Conservation (phyloP, 2,888 invertebrate species). For the Salticus scenicus region DNA sequence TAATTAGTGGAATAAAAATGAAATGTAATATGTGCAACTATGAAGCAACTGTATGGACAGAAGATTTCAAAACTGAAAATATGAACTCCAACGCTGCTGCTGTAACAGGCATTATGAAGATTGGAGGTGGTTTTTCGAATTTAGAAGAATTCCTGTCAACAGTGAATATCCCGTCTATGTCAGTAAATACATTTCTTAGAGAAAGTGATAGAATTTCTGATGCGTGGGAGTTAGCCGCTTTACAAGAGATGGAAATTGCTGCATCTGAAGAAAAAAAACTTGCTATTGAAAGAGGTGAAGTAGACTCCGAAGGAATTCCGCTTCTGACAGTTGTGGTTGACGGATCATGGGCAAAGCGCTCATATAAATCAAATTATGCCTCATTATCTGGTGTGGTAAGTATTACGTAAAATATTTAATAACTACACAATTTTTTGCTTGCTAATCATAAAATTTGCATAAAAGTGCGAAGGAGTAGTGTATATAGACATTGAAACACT, state of each 20-base stretch:
- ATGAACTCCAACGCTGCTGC: not conserved
- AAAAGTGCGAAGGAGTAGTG: too few relatives aligned
- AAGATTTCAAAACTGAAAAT: not conserved
- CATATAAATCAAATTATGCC: not conserved
- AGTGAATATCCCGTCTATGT: conserved; percentile 7
- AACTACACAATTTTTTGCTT: too few relatives aligned
- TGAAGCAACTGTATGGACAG: conserved; percentile 4
- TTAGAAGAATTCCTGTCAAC: conserved; percentile 14
- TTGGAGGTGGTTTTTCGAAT: conserved; percentile 26
- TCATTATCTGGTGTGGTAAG: conserved; percentile 7
- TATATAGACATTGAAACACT: too few relatives aligned
- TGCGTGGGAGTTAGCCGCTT: conserved; percentile 9
- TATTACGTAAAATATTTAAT: not conserved
- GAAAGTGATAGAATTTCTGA: not conserved
- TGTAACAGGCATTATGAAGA: not conserved
- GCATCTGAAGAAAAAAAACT: conserved; percentile 15
- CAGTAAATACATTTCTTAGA: not conserved
- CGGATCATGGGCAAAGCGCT: conserved; percentile 12
- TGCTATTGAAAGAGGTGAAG: conserved; percentile 14
- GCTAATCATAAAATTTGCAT: too few relatives aligned
- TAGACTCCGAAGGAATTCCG: conserved; percentile 1
- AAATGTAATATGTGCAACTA: conserved; percentile 10
- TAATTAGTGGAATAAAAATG: not conserved
- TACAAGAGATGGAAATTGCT: not conserved
- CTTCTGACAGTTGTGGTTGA: conserved; percentile 25